Evolutionary conservation across 2,888 invertebrate genomes (phyloP).

Genomic region (Cerceris rybyensis): DNA sequence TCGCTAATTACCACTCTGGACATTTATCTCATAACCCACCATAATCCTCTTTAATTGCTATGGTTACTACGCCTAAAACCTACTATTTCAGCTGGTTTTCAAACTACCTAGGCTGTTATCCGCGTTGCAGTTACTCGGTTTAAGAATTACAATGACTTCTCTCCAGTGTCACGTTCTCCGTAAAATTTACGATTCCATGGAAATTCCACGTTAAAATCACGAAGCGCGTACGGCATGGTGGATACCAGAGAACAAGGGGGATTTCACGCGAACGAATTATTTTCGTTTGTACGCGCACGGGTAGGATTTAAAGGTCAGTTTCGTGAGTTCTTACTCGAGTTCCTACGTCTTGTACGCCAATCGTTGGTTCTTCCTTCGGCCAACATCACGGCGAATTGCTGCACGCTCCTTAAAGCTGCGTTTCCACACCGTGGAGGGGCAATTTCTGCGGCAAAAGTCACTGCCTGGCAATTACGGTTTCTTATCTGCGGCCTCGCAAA

Average conservation of each 20-base stretch:
- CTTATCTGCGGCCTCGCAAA: slow-evolving; percentile 51
- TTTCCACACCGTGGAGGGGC: slow-evolving; percentile 49
- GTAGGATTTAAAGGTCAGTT: slow-evolving; percentile 41
- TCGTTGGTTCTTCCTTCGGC: slow-evolving; percentile 18
- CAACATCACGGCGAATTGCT: slow-evolving; percentile 12
- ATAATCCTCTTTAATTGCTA: no score
- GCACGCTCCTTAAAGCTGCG: slow-evolving; percentile 21
- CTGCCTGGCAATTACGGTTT: slow-evolving; percentile 69
- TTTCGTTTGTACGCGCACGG: slow-evolving; percentile 10
- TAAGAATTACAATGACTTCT: no score
- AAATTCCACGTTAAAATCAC: not conserved
- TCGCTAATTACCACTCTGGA: no score
- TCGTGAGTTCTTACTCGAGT: slow-evolving; percentile 61
- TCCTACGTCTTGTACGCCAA: slow-evolving; percentile 55
- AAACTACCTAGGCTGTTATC: no score
- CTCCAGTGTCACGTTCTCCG: no score
- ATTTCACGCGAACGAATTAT: slow-evolving; percentile 6
- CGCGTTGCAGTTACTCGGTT: no score
- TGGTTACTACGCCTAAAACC: no score
- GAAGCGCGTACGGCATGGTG: not conserved
- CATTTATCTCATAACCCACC: no score
- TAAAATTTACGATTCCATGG: not conserved
- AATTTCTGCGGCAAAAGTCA: slow-evolving; percentile 67
- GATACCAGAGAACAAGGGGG: not conserved
- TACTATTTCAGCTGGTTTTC: no score